A percentile compares a stretch with the other conserved stretches of the same genome.
phyloP scores from a whole-genome alignment of 2,113 vertebrate species.

The Tylochromis polylepis region DNA sequence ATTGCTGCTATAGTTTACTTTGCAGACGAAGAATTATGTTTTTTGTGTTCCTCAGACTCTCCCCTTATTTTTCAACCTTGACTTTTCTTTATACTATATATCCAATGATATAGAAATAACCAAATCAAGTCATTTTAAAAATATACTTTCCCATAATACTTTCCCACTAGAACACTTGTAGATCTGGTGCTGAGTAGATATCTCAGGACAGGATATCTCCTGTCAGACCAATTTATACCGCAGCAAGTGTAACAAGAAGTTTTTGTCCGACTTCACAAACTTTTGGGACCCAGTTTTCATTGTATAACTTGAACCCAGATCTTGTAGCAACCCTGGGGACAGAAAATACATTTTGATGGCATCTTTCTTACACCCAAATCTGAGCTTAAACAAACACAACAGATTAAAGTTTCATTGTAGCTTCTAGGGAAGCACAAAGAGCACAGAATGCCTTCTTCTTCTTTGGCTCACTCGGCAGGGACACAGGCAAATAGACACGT shows the following conservation, averaged over 20 bases:
- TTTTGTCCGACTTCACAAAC: not conserved
- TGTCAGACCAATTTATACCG: not conserved
- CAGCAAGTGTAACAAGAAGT: not conserved
- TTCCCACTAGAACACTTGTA: not conserved
- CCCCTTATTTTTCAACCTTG: not conserved
- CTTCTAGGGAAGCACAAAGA: not conserved
- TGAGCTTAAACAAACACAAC: not conserved
- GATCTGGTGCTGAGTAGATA: not conserved
- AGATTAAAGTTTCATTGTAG: conserved; percentile 14
- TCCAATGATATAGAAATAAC: not conserved
- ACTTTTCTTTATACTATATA: not conserved
- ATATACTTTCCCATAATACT: not conserved
- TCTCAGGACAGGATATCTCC: not conserved
- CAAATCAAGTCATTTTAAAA: not conserved
- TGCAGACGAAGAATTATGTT: not conserved
- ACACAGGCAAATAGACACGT: not conserved
- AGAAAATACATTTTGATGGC: not conserved
- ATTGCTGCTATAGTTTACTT: not conserved
- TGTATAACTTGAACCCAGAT: not conserved
- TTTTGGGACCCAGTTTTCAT: not conserved
- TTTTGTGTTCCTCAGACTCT: not conserved
- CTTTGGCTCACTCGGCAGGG: not conserved
- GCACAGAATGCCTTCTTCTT: not conserved
- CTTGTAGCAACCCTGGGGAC: not conserved
- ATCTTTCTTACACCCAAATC: not conserved